Percentiles rank a stretch among this genome's conserved stretches.
phyloP scores from a whole-genome alignment of 2,888 invertebrate species.

The Drosophila suboccidentalis region DNA sequence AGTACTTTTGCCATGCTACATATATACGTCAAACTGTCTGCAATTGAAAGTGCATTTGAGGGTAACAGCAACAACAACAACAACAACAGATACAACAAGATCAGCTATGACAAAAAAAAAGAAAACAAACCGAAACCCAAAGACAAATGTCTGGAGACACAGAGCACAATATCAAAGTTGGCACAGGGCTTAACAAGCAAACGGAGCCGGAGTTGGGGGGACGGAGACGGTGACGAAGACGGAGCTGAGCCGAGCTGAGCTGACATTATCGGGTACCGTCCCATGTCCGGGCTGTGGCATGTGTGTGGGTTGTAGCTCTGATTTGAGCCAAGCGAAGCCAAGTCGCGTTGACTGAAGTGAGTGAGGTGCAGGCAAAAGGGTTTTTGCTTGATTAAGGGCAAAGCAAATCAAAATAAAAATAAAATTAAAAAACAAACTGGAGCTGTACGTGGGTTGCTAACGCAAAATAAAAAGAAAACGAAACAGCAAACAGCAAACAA shows the following conservation, averaged over 20 bases:
- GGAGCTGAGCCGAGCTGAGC: slow-evolving; percentile 66
- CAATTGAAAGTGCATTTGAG: slow-evolving; percentile 80
- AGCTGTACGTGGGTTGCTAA: slow-evolving; percentile 63
- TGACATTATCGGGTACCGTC: slow-evolving; percentile 69
- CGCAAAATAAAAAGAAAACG: slow-evolving; percentile 33
- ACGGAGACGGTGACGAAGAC: slow-evolving; percentile 2
- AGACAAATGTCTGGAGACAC: slow-evolving; percentile 76
- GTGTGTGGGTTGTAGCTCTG: slow-evolving; percentile 71
- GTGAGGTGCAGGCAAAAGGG: slow-evolving; percentile 56
- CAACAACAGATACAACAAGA: slow-evolving; percentile 32
- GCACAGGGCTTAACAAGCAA: slow-evolving; percentile 75
- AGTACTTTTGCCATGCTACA: slow-evolving; percentile 68
- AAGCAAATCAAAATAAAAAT: slow-evolving; percentile 47
- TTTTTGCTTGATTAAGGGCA: slow-evolving; percentile 75
- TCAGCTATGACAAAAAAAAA: slow-evolving; percentile 38
- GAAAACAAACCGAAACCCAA: slow-evolving; percentile 33
- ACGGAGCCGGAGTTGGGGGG: slow-evolving; percentile 35
- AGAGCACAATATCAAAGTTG: slow-evolving; percentile 73
- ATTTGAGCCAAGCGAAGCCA: slow-evolving; percentile 47
- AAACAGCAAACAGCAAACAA: slow-evolving; percentile 20
- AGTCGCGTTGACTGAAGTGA: slow-evolving; percentile 54
- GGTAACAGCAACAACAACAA: slow-evolving; percentile 57
- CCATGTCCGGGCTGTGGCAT: slow-evolving; percentile 50
- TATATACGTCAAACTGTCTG: slow-evolving; percentile 78
- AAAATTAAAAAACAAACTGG: slow-evolving; percentile 44